phyloP scores from a whole-genome alignment of 1,140 invertebrate genomes.

The Danaus melanippus region DNA sequence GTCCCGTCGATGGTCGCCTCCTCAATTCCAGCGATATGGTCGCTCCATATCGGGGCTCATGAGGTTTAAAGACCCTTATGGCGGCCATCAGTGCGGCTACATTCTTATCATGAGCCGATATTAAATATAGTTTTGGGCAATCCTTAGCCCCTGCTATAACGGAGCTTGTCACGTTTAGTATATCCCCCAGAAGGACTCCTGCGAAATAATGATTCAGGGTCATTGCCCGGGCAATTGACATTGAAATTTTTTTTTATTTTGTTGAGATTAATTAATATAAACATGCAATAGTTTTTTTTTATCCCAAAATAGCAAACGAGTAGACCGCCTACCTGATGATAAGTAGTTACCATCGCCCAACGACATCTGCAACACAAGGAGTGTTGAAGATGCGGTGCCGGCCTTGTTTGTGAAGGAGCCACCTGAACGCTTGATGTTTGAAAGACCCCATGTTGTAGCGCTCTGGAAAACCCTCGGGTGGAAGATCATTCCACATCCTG shows the following conservation, averaged over 20 bases:
- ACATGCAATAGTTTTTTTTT: no score
- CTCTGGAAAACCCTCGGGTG: no score
- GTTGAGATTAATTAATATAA: no score
- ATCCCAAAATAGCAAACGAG: no score
- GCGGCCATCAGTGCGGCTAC: slow-evolving; percentile 76
- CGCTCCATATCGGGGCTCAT: slow-evolving; percentile 72
- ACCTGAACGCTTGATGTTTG: no score
- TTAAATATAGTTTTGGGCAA: slow-evolving; percentile 71
- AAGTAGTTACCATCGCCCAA: no score
- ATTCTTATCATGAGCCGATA: slow-evolving; percentile 81
- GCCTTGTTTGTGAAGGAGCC: no score
- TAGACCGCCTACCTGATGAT: no score
- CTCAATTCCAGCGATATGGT: slow-evolving; percentile 62
- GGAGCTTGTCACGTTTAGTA: slow-evolving; percentile 65
- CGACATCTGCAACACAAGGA: no score
- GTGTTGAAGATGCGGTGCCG: no score
- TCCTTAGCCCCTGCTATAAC: slow-evolving; percentile 45
- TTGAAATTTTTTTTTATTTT: background rate
- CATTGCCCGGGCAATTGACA: slow-evolving; percentile 8
- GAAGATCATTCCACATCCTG: no score
- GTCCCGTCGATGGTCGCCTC: slow-evolving; percentile 23
- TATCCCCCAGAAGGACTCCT: slow-evolving; percentile 73
- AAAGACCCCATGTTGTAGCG: no score
- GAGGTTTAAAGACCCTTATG: slow-evolving; percentile 75
- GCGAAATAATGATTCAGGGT: slow-evolving; percentile 7